These are phyloP conservation scores for Mesodorylaimus sp. DNA, from an alignment of 2,888 invertebrate genomes.

Conservation along the genomic window DNA sequence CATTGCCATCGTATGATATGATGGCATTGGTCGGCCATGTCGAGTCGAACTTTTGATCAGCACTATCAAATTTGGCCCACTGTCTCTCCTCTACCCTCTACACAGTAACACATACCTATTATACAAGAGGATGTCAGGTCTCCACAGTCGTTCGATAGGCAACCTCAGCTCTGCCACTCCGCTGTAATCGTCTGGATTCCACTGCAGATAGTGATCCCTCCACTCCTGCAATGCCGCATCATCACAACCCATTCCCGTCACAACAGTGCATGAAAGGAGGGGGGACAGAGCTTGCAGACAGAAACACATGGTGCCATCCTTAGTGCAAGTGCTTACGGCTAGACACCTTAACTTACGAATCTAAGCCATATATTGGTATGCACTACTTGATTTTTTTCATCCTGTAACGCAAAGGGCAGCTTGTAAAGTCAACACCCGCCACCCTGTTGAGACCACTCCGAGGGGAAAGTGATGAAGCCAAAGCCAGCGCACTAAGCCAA, in stretches of 20 bases:
- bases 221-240: conserved; percentile 6
- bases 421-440: not conserved
- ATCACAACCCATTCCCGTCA: too few species aligned
- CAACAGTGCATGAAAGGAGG: not conserved
- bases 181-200: conserved; percentile 2
- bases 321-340: not conserved
- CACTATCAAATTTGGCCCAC: conserved; percentile 27
- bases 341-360: not conserved
- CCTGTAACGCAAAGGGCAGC: not conserved
- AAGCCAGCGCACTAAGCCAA: not conserved
- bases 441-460: not conserved
- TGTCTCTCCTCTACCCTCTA: too few species aligned
- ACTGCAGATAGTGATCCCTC: not conserved
- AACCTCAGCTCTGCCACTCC: not conserved
- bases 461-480: not conserved
- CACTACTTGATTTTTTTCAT: conserved; percentile 1
- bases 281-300: not conserved
- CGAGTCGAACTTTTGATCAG: conserved; percentile 37
- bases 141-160: conserved; percentile 1
- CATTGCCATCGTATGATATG: conserved; percentile 27
- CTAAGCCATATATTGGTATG: not conserved
- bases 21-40: conserved; percentile 37
- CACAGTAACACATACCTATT: not conserved
- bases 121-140: conserved; percentile 2
- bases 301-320: not conserved